Conservation (phyloP, 2,888 invertebrate species). For the Pyrochroa serraticornis region DNA sequence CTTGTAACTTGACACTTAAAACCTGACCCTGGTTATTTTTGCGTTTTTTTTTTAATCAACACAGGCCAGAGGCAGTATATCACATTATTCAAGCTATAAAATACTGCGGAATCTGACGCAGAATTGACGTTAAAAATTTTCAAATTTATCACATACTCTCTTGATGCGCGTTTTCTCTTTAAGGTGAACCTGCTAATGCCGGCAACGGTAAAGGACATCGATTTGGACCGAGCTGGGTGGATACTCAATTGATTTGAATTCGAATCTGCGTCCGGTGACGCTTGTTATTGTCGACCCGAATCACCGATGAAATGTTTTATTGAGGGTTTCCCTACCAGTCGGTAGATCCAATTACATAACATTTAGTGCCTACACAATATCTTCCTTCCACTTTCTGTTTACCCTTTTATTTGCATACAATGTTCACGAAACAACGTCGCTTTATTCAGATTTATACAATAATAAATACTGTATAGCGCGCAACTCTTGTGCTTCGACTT, state of each 20-base stretch:
- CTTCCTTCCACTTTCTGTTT: constrained; percentile 23
- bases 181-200: constrained; percentile 14
- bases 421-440: constrained; percentile 4
- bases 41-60: too few relatives aligned
- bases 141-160: not conserved
- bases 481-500: too few relatives aligned
- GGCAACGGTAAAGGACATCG: constrained; percentile 11
- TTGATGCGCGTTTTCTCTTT: constrained; percentile 6
- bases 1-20: too few relatives aligned
- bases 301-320: constrained; percentile 39
- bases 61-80: not conserved
- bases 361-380: constrained; percentile 31
- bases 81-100: constrained; percentile 1
- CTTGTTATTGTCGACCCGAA: constrained; percentile 39
- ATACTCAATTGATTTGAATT: constrained; percentile 35
- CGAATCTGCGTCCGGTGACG: constrained; percentile 31
- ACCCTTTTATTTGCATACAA: constrained; percentile 18
- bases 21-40: too few relatives aligned
- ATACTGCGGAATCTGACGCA: not conserved
- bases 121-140: not conserved
- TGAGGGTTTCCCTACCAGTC: constrained; percentile 28
- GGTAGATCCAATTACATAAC: constrained; percentile 35
- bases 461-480: too few relatives aligned
- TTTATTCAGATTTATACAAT: too few relatives aligned
- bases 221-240: constrained; percentile 23